Percentiles rank a stretch among this genome's conserved stretches.
Evolutionary conservation across 1,140 invertebrate genomes (phyloP).

Genomic region (Aricia agestis): DNA sequence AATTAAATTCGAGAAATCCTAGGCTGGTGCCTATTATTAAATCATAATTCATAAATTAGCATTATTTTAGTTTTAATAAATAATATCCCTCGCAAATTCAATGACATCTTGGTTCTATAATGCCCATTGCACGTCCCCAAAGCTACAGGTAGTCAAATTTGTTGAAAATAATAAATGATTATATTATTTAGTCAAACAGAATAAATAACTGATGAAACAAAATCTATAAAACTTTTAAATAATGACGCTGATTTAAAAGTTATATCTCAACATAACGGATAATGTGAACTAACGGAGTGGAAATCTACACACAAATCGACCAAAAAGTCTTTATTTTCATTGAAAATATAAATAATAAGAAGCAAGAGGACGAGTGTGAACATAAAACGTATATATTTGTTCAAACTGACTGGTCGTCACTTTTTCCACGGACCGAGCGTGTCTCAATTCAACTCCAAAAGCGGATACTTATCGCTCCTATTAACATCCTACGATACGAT

Average conservation of each 20-base stretch:
- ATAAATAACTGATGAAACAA: too few relatives aligned
- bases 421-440: constrained; percentile 16
- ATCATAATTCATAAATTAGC: too few relatives aligned
- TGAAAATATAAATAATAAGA: constrained; percentile 15
- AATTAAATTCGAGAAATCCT: too few relatives aligned
- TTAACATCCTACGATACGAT: constrained; percentile 8
- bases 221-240: not conserved
- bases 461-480: not conserved
- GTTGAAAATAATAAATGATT: too few relatives aligned
- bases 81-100: too few relatives aligned
- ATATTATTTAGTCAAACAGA: too few relatives aligned
- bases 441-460: constrained; percentile 18
- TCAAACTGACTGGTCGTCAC: constrained; percentile 1
- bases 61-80: too few relatives aligned
- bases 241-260: not conserved
- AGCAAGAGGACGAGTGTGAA: constrained; percentile 10
- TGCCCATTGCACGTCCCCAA: too few relatives aligned
- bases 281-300: not conserved
- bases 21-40: too few relatives aligned
- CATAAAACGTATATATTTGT: constrained; percentile 18
- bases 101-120: too few relatives aligned
- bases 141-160: too few relatives aligned
- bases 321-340: not conserved
- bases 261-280: not conserved
- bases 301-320: not conserved